Conservation (phyloP, 2,888 invertebrate genomes). For the Gortyna flavago region DNA sequence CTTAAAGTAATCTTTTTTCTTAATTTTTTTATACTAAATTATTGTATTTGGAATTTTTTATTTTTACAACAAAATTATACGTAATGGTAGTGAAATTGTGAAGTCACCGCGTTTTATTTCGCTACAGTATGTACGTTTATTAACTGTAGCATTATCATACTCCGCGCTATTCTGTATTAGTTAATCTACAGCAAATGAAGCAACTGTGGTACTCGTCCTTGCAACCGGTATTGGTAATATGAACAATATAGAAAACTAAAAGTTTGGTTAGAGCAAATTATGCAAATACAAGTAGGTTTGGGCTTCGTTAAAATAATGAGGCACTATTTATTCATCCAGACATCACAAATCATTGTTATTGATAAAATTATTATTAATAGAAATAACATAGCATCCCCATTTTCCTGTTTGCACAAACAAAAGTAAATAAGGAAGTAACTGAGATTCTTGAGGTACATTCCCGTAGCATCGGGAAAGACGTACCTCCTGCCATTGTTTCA, state of each 20-base stretch:
- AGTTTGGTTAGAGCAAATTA: neutral
- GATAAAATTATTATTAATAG: conserved; percentile 10
- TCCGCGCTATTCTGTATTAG: too few relatives aligned
- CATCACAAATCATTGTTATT: neutral
- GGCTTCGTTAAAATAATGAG: neutral
- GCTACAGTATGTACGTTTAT: too few relatives aligned
- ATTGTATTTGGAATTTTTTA: too few relatives aligned
- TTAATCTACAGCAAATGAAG: too few relatives aligned
- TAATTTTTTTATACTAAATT: too few relatives aligned
- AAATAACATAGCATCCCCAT: conserved; percentile 23
- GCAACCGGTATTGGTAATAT: too few relatives aligned
- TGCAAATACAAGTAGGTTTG: neutral
- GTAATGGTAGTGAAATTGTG: too few relatives aligned
- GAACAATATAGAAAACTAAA: neutral
- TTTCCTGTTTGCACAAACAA: conserved; percentile 39
- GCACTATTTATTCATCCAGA: neutral
- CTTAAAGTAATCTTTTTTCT: too few relatives aligned
- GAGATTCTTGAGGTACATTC: conserved; percentile 18
- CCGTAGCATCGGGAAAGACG: conserved; percentile 8
- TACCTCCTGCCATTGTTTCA: conserved; percentile 45
- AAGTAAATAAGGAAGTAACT: conserved; percentile 8
- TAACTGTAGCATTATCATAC: too few relatives aligned
- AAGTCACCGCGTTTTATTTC: too few relatives aligned
- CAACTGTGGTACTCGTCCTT: too few relatives aligned
- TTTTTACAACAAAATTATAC: too few relatives aligned